Evolutionary conservation across 2,797 vertebrate genomes (phyloP), one percentile per base, ranked within the genome.

Genomic region (Sebastes hubbsi): DNA sequence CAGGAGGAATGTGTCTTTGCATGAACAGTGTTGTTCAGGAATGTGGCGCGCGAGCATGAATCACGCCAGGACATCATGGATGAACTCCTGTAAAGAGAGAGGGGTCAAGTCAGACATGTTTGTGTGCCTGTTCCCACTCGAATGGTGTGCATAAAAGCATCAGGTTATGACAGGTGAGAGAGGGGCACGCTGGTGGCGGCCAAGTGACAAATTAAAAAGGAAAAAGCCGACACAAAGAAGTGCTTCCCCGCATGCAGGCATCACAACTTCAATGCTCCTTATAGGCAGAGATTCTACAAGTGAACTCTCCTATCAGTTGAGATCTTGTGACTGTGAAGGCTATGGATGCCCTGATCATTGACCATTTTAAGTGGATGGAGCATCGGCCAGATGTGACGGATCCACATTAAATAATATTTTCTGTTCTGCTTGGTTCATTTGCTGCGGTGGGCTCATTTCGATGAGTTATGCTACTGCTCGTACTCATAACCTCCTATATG

Each of bases 1-100:
- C 49, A 29, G 38, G 5, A 68, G 80, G 88, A 82, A 89, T 90
- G 80, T 73, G 86, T 90, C 85, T 91, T 93, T 88, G 83, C 87
- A 86, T 70, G 81, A 87, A 77, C 42, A 18, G 46, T 18, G 74
- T 42, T 60, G 74, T 63, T 77, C 75, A 87, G 86, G 85, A 92
- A 91, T 90, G 88, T 76, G 64, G 52, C 72, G 61, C 81, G 78
- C 5, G 1, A 12, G 56, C 87, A 89, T 90, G 81, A 94, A 91
- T 88, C 89, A 91, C 79, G 75, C 29, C 27, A 24, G 69, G 54
- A 88, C 82, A 87, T 83, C 84, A 74, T 22, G 70, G 84, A 83
- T 87, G 80, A 93, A 87, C 89, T 88, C 78, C 75, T 16, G 78
- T 61, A 81, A 81, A 90, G 77, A 59, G 72, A 87, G 59, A 89